Base-by-base conservation (phyloP, 2,888 invertebrate genomes). In the Aphodius sticticus region DNA sequence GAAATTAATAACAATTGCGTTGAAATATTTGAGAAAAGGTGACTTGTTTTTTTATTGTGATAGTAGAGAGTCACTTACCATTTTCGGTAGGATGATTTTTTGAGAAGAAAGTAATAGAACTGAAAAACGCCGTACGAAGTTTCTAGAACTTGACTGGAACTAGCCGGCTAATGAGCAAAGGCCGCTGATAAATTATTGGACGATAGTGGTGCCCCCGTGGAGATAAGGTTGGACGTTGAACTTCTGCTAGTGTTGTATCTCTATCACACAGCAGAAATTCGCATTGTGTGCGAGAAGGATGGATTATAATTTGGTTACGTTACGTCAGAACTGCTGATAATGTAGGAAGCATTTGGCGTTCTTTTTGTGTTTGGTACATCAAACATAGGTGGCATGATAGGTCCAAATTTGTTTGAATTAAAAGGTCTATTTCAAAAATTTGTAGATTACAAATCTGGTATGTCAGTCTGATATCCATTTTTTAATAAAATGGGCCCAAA, bases 101-200 rank as follows among this genome's bases (percentile, higher is more conserved):
- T 37, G 12, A 16, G 26, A 72, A 76, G 15, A 4, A 76, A 36
- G 36, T 53, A 12, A 6, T 15, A 16, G 77, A n/a, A 12, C 77
- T 70, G 36, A 36, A 72, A 53, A 1, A 9, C 69, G 26, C 26
- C 16, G 15, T 4, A 78, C 37, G 7, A n/a, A 70, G 71, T 16
- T 36, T 35, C 14, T n/a, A n/a, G 79, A 76, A 79, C 7, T 53
- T 79, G 26, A 76, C 79, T 79, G 76, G 79, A 79, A 76, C 36
- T 36, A 12, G 53, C 71, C 76, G 70, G 76, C 69, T 53, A 16
- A 35, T 53, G 77, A 16, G 72, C 72, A 72, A 77, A 72, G 72
- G 37, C 72, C 77, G 53, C 26, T 6, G 53, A 53, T 53, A 53
- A 53, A 53, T 53, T 53, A 53, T 53, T 53, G 53, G 53, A 12